Percentiles rank a stretch among this genome's conserved stretches.
These are phyloP conservation scores for Melanaphis sacchari DNA, from an alignment of 1,140 invertebrate species.

Conservation along the genomic window DNA sequence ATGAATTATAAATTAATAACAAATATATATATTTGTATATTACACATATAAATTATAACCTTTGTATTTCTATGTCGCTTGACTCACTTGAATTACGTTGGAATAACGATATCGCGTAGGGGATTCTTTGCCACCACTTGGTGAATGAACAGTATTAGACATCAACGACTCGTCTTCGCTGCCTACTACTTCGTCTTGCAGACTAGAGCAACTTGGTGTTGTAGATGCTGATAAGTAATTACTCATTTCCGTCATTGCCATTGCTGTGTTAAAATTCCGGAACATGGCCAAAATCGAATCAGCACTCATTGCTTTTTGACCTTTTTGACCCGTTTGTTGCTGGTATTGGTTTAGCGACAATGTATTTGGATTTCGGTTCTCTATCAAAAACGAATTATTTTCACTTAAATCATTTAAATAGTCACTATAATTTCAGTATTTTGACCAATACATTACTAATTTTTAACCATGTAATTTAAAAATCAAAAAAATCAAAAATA, in stretches of 20 bases:
- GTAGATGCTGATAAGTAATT: slow-evolving; percentile 70
- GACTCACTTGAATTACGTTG: slow-evolving; percentile 60
- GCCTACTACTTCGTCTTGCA: slow-evolving; percentile 72
- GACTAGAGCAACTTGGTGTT: slow-evolving; percentile 71
- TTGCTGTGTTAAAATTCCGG: slow-evolving; percentile 69
- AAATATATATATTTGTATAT: neutral
- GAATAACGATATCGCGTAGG: slow-evolving; percentile 59
- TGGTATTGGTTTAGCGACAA: slow-evolving; percentile 33
- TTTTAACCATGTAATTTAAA: neutral
- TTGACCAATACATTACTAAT: neutral
- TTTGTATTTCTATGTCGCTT: neutral
- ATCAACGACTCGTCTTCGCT: slow-evolving; percentile 71
- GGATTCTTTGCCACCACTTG: slow-evolving; percentile 68
- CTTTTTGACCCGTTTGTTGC: slow-evolving; percentile 47
- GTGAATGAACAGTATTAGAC: slow-evolving; percentile 66
- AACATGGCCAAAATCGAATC: slow-evolving; percentile 80
- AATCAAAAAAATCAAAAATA: neutral
- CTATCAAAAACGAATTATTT: neutral
- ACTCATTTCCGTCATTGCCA: slow-evolving; percentile 61
- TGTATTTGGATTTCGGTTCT: slow-evolving; percentile 39
- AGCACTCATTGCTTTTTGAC: slow-evolving; percentile 64
- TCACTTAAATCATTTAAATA: neutral
- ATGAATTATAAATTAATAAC: neutral
- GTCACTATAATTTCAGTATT: neutral
- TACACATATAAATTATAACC: neutral